A percentile compares a stretch with the other conserved stretches of the same genome.
Evolutionary conservation across 2,113 vertebrate genomes (phyloP).

Genomic region (Oreochromis spilurus): DNA sequence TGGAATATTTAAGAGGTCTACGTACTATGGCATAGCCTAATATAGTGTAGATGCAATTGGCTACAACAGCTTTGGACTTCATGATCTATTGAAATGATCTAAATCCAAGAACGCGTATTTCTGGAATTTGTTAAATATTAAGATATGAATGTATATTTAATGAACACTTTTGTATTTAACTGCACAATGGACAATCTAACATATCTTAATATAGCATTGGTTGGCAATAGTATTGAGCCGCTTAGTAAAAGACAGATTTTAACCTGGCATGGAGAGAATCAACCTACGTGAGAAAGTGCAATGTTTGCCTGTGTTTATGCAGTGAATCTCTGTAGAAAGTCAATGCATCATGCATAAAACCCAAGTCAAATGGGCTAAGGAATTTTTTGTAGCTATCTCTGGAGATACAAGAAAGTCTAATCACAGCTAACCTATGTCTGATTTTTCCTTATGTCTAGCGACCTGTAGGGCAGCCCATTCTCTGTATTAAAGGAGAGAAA

Average conservation of each 20-base stretch:
- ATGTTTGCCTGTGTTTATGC: not conserved
- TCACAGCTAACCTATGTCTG: not conserved
- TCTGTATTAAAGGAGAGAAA: not conserved
- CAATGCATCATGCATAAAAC: not conserved
- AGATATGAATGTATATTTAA: not conserved
- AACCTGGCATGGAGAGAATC: constrained; percentile 1
- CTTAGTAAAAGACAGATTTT: constrained; percentile 8
- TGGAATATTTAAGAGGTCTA: not conserved
- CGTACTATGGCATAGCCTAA: not conserved
- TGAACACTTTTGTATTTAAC: not conserved
- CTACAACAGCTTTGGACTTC: not conserved
- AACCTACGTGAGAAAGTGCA: not conserved
- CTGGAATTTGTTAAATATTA: not conserved
- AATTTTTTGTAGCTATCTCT: not conserved
- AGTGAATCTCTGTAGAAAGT: not conserved
- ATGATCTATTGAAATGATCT: not conserved
- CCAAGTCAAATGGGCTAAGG: not conserved
- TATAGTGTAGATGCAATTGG: not conserved
- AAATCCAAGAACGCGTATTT: not conserved
- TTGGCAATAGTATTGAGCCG: not conserved
- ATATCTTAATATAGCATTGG: constrained; percentile 10
- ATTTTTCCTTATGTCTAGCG: not conserved
- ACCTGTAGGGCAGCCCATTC: not conserved
- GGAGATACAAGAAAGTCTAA: not conserved
- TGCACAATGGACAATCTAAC: not conserved